Conservation (phyloP, 1,140 invertebrate genomes). For the Camponotus pennsylvanicus region DNA sequence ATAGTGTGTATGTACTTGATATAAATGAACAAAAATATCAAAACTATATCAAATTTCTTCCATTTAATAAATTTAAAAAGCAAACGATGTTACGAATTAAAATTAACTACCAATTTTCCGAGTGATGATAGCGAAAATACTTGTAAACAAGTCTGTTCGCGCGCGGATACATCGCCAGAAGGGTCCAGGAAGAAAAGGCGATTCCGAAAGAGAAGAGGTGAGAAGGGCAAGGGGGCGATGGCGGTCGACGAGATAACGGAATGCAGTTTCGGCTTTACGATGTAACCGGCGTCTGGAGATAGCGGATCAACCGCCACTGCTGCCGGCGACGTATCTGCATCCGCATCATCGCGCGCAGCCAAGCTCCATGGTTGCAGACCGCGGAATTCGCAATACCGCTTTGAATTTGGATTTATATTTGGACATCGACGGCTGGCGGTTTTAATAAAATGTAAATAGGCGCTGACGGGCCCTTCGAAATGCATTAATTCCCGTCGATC, state of each 20-base stretch:
- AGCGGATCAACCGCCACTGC: conserved; percentile 48
- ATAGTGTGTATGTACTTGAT: not conserved
- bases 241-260: conserved; percentile 50
- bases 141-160: conserved; percentile 63
- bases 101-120: conserved; percentile 32
- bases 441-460: conserved; percentile 78
- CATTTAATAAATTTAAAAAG: not conserved
- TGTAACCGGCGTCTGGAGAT: conserved; percentile 40
- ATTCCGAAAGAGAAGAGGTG: not conserved
- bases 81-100: not conserved
- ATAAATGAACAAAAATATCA: not conserved
- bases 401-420: conserved; percentile 69
- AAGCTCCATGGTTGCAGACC: conserved; percentile 32
- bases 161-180: not conserved
- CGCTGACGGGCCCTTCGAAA: conserved; percentile 44
- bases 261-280: conserved; percentile 68
- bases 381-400: conserved; percentile 68
- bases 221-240: not conserved
- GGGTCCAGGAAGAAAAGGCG: not conserved
- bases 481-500: conserved; percentile 61
- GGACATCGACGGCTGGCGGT: conserved; percentile 63
- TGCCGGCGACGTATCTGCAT: conserved; percentile 57
- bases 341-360: conserved; percentile 40
- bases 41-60: not conserved
- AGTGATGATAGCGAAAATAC: conserved; percentile 51